A percentile compares a stretch with the other conserved stretches of the same genome.
These are phyloP conservation scores for Andrena camellia DNA, from an alignment of 2,888 invertebrate genomes.

Conservation along the genomic window DNA sequence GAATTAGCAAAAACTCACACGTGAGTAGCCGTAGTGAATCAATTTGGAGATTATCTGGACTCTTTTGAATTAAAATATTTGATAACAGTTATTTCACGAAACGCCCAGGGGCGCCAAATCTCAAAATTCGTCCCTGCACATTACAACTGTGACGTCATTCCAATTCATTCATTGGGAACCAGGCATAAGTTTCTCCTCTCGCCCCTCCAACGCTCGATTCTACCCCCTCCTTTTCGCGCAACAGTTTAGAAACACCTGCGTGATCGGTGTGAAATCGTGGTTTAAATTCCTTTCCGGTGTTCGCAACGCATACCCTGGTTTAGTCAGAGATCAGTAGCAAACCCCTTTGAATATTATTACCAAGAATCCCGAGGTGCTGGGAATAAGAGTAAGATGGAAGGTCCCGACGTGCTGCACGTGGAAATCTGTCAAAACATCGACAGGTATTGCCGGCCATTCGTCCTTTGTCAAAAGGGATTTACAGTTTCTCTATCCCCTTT, in stretches of 20 bases:
- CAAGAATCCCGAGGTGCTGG: background rate
- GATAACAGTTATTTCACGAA: no score
- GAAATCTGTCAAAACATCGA: conserved; percentile 80
- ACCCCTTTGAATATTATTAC: background rate
- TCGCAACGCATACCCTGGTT: background rate
- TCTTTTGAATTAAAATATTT: no score
- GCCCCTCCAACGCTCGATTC: background rate
- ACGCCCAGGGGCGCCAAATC: no score
- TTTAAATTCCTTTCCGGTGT: conserved; percentile 4
- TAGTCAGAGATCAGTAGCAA: background rate
- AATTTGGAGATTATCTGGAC: no score
- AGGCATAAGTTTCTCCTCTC: background rate
- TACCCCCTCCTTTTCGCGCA: background rate
- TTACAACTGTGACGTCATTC: no score
- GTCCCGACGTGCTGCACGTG: conserved; percentile 70
- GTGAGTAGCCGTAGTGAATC: no score
- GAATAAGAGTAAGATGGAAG: conserved; percentile 31
- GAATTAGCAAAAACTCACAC: no score
- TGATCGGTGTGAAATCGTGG: conserved; percentile 20
- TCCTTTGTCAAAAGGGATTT: background rate
- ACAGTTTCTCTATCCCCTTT: background rate
- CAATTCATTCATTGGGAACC: background rate
- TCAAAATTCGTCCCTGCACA: no score
- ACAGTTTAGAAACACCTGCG: conserved; percentile 30
- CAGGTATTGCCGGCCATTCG: conserved; percentile 73